phyloP scores from a whole-genome alignment of 1,140 invertebrate species.

The Macrostomum lignano region DNA sequence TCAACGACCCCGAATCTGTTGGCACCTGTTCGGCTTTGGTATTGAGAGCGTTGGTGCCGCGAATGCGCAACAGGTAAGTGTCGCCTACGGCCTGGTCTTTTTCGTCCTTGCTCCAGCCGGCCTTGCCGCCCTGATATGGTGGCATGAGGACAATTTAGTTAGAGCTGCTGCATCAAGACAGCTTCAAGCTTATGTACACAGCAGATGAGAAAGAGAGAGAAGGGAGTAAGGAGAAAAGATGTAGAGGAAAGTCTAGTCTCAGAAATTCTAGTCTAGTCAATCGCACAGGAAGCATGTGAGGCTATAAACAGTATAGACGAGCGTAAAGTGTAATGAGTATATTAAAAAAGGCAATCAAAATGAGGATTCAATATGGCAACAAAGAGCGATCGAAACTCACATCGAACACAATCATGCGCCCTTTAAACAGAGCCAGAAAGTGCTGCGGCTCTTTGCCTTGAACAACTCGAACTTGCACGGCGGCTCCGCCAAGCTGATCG shows the following conservation, averaged over 20 bases:
- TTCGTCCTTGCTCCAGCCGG: conserved; percentile 11
- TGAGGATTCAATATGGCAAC: not conserved
- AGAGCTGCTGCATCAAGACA: too few species aligned
- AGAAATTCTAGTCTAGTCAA: too few species aligned
- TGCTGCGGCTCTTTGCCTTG: conserved; percentile 24
- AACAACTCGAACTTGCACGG: too few species aligned
- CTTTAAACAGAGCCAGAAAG: conserved; percentile 33
- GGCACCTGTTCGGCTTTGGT: conserved; percentile 46
- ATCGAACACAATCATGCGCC: conserved; percentile 43
- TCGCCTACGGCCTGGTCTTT: conserved; percentile 26
- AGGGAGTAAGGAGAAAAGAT: too few species aligned
- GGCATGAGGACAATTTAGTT: too few species aligned
- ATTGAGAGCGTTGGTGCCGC: conserved; percentile 40
- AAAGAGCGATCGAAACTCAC: conserved; percentile 7
- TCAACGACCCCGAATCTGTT: conserved; percentile 37
- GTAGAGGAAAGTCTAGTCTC: too few species aligned
- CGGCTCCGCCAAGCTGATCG: conserved; percentile 18
- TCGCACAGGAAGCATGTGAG: too few species aligned
- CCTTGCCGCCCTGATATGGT: conserved; percentile 15
- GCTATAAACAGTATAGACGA: too few species aligned
- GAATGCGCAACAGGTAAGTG: conserved; percentile 46
- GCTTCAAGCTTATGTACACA: too few species aligned
- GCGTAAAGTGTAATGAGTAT: too few species aligned
- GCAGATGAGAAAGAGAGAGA: too few species aligned
- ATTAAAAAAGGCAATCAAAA: too few species aligned